Evolutionary conservation across 2,888 invertebrate species (phyloP).

Genomic region (Drosophila mimetica): DNA sequence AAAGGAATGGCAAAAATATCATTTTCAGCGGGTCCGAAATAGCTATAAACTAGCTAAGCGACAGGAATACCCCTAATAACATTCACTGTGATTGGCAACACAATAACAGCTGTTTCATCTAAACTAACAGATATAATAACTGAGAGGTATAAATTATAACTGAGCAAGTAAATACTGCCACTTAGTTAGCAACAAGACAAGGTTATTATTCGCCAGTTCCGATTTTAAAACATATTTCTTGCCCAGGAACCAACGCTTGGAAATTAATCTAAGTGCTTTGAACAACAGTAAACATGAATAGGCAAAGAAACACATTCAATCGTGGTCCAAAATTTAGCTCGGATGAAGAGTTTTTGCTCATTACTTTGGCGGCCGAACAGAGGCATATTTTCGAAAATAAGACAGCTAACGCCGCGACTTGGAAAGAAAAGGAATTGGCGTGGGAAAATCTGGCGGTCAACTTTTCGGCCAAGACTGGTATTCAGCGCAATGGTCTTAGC

Average conservation of each 20-base stretch:
- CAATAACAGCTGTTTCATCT: background rate
- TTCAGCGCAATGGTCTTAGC: background rate
- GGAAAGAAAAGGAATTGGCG: background rate
- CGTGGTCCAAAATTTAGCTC: background rate
- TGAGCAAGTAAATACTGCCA: background rate
- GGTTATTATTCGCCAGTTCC: background rate
- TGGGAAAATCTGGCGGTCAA: background rate
- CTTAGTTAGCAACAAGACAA: background rate
- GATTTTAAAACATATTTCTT: background rate
- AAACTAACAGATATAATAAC: constrained; percentile 4
- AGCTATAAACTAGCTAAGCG: background rate
- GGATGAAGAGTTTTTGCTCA: constrained; percentile 6
- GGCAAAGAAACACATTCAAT: background rate
- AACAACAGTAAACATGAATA: background rate
- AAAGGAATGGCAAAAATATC: no score
- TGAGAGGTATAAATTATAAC: background rate
- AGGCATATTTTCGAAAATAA: background rate
- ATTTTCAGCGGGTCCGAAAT: no score
- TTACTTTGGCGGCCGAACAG: constrained; percentile 1
- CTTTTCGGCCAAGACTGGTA: background rate
- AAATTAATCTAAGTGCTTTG: background rate
- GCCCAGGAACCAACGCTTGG: background rate
- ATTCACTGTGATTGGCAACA: constrained; percentile 2
- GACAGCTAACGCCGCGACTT: background rate
- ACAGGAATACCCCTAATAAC: background rate